phyloP scores from a whole-genome alignment of 2,113 vertebrate species.

The Morone chrysops region DNA sequence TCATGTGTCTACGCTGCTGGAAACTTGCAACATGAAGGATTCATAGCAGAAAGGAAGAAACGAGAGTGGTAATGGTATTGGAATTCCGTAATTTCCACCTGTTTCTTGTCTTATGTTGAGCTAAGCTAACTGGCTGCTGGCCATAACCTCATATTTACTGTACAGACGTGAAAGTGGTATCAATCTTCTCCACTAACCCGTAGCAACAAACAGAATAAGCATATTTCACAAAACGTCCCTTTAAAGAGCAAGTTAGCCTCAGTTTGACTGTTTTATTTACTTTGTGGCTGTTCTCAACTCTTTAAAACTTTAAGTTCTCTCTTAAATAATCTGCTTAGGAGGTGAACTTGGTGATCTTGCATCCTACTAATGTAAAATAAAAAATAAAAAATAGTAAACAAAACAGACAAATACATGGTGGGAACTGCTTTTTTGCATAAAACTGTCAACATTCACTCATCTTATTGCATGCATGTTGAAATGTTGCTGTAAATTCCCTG shows the following conservation, averaged over 20 bases:
- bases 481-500: background rate
- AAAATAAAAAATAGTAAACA: slow-evolving; percentile 1
- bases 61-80: too few relatives aligned
- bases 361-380: background rate
- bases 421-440: slow-evolving; percentile 2
- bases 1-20: too few relatives aligned
- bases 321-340: background rate
- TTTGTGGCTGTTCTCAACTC: background rate
- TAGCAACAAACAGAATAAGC: background rate
- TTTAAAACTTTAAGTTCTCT: background rate
- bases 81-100: background rate
- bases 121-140: background rate
- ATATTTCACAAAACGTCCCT: background rate
- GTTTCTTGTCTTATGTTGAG: background rate
- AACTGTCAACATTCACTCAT: slow-evolving; percentile 6
- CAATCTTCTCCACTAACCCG: background rate
- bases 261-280: slow-evolving; percentile 19
- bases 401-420: background rate
- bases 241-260: slow-evolving; percentile 12
- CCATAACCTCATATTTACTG: background rate
- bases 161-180: background rate
- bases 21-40: too few relatives aligned
- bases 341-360: background rate
- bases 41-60: too few relatives aligned
- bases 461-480: background rate